These are phyloP conservation scores for Brachynemurus nebulosus DNA, from an alignment of 2,888 invertebrate species.

Conservation along the genomic window DNA sequence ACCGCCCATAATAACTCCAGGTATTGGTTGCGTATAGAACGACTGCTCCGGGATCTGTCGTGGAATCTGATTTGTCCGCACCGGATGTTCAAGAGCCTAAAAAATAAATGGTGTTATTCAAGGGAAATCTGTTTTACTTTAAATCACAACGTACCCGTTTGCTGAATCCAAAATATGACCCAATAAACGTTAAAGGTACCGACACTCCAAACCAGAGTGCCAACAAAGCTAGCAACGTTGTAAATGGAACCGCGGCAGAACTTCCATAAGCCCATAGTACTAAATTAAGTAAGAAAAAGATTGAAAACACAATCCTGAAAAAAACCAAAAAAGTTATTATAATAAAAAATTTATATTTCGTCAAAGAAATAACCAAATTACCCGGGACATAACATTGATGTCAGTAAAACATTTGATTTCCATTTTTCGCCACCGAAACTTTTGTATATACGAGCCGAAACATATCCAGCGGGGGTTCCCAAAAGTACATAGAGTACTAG, in stretches of 20 bases:
- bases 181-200: conserved; percentile 93
- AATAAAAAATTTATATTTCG: not conserved
- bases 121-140: conserved; percentile 1
- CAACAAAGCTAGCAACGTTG: conserved; percentile 83
- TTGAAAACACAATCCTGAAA: conserved; percentile 79
- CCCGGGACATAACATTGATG: conserved; percentile 96
- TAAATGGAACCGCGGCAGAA: conserved; percentile 94
- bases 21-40: conserved; percentile 91
- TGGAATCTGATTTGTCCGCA: conserved; percentile 97
- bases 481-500: conserved; percentile 94
- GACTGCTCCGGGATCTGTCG: conserved; percentile 97
- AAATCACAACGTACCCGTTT: conserved; percentile 59
- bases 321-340: conserved; percentile 13
- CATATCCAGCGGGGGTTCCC: conserved; percentile 93
- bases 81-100: conserved; percentile 90
- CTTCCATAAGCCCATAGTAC: conserved; percentile 93
- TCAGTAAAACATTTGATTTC: conserved; percentile 95
- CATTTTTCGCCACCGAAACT: conserved; percentile 97
- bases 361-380: conserved; percentile 34
- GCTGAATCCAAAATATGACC: conserved; percentile 96
- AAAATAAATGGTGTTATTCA: conserved; percentile 18
- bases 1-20: conserved; percentile 96
- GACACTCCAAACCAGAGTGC: conserved; percentile 98
- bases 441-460: conserved; percentile 94
- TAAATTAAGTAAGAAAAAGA: conserved; percentile 95